Evolutionary conservation across 1,140 invertebrate genomes (phyloP), one percentile per base, ranked within the genome.

Genomic region (Tetragonula clypearis): DNA sequence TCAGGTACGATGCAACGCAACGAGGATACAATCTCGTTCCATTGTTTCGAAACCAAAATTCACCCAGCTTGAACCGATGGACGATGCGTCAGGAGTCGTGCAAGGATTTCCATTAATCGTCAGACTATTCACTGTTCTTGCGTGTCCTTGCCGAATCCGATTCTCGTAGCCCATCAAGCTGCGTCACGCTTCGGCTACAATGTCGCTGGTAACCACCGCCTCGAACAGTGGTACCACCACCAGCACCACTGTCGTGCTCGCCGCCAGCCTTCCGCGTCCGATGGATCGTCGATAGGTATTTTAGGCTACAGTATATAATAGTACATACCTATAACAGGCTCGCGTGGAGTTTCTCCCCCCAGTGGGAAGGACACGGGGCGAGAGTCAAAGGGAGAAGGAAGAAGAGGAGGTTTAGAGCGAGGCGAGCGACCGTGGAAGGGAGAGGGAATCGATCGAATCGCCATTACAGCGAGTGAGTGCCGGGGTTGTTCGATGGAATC

Each of bases 401-500:
- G 53, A 76, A 65, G n/a, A 65, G 72, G 69, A 66, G 68, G 79
- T 55, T 74, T 73, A 79, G 84, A 65, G 77, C 53, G 66, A 73
- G 41, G 73, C 65, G 26, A 56, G 68, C 5, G n/a, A 56, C 49
- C 2, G 65, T 8, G 58, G 49, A 5, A 35, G 58, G n/a, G 68
- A 66, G 78, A 68, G 89, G 88, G 90, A 92, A 93, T 94, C 92
- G 92, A 94, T 94, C 91, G 93, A 92, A 94, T 94, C 92, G 92
- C 93, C 93, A 94, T 94, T 93, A 94, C 92, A 90, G 86, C 85
- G 91, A 93, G 92, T 91, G 93, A 92, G 90, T 92, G 91, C 89
- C 85, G 87, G 85, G 86, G 91, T 91, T 90, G 91, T 92, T 92
- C 91, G 92, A 94, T 94, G 92, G 93, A 94, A 95, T 94, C 93